A percentile compares a stretch with the other conserved stretches of the same genome.
Conservation (phyloP, 2,888 invertebrate species). For the Xylocampa areola region DNA sequence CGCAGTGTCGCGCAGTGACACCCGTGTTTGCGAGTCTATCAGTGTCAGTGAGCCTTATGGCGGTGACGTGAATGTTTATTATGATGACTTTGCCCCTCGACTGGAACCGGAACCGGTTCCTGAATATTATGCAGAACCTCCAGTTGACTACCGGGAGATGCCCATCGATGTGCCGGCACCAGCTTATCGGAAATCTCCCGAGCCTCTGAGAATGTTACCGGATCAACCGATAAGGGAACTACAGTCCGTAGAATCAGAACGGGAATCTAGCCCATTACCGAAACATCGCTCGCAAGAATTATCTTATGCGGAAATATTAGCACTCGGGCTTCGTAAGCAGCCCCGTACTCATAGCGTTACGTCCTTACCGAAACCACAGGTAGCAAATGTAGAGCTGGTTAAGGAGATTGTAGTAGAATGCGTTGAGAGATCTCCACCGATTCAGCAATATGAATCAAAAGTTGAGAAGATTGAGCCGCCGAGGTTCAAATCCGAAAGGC, state of each 20-base stretch:
- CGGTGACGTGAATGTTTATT: constrained; percentile 68
- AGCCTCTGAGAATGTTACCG: constrained; percentile 15
- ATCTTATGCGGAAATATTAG: constrained; percentile 93
- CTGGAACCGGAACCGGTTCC: constrained; percentile 40
- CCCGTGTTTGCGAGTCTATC: constrained; percentile 69
- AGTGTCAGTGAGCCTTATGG: constrained; percentile 81
- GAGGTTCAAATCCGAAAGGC: constrained; percentile 58
- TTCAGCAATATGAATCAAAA: constrained; percentile 65
- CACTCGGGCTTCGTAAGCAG: constrained; percentile 90
- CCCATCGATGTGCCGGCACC: constrained; percentile 52
- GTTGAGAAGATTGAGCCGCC: constrained; percentile 60
- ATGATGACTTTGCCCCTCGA: constrained; percentile 54
- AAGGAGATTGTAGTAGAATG: constrained; percentile 78
- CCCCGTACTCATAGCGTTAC: constrained; percentile 69
- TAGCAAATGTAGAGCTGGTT: constrained; percentile 79
- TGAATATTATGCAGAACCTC: constrained; percentile 57
- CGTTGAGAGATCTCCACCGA: constrained; percentile 67
- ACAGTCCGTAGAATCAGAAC: constrained; percentile 59
- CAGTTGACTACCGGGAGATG: constrained; percentile 60
- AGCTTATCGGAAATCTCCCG: constrained; percentile 32
- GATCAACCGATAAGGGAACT: constrained; percentile 52
- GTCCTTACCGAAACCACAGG: constrained; percentile 78
- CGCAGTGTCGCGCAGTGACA: constrained; percentile 66
- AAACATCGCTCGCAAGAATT: constrained; percentile 89
- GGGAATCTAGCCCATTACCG: constrained; percentile 71